These are phyloP conservation scores for Pedicia rivosa DNA, from an alignment of 2,888 invertebrate genomes.

Conservation along the genomic window DNA sequence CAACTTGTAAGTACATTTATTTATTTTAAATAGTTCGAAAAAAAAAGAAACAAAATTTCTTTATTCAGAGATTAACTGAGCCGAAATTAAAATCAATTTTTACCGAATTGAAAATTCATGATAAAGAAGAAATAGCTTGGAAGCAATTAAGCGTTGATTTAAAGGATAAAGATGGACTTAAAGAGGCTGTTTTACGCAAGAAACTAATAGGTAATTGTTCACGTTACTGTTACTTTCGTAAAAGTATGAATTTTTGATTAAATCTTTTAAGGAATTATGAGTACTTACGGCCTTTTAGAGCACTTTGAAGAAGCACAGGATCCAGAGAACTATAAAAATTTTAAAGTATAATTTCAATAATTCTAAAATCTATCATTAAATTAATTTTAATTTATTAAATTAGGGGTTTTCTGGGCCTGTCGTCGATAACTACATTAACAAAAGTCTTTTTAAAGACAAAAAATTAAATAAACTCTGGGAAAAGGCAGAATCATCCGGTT, in stretches of 20 bases:
- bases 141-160: constrained; percentile 71
- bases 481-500: constrained; percentile 78
- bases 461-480: constrained; percentile 80
- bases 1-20: constrained; percentile 49
- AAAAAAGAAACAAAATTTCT: not conserved
- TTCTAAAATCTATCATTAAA: not conserved
- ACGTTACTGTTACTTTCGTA: too few relatives aligned
- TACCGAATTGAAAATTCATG: constrained; percentile 79
- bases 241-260: too few relatives aligned
- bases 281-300: constrained; percentile 60
- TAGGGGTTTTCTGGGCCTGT: constrained; percentile 26
- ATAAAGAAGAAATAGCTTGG: constrained; percentile 76
- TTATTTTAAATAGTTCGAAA: too few relatives aligned
- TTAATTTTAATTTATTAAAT: constrained; percentile 2
- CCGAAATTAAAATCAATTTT: constrained; percentile 72
- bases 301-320: constrained; percentile 57
- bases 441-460: constrained; percentile 74
- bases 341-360: constrained; percentile 15
- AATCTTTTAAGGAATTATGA: too few relatives aligned
- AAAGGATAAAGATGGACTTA: constrained; percentile 71
- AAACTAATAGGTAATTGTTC: constrained; percentile 66
- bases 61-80: constrained; percentile 51
- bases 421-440: constrained; percentile 46
- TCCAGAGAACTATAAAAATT: constrained; percentile 30
- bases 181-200: constrained; percentile 62